Conservation (phyloP, 2,797 vertebrate species). For the Linurgus olivaceus region DNA sequence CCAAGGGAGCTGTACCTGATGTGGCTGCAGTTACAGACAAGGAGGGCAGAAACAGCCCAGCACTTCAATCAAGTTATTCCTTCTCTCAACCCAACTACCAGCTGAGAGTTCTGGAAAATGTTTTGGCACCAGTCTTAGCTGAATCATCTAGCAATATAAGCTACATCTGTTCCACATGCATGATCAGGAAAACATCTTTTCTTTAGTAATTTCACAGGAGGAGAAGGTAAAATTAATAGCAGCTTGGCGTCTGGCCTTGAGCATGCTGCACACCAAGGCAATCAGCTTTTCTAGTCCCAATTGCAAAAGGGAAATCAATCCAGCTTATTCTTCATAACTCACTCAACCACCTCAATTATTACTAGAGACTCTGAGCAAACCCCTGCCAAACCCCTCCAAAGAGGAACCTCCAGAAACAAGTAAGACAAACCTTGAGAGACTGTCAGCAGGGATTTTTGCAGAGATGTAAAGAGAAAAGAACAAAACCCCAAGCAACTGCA, state of each 20-base stretch:
- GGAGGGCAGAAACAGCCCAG: neutral
- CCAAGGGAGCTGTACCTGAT: neutral
- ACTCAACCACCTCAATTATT: neutral
- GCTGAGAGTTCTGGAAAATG: neutral
- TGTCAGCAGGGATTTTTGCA: neutral
- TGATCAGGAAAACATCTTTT: conserved; percentile 24
- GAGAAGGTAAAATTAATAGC: conserved; percentile 16
- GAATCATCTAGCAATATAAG: conserved; percentile 24
- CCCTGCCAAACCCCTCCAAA: neutral
- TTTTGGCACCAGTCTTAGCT: conserved; percentile 18
- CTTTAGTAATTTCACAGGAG: conserved; percentile 20
- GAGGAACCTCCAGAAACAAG: neutral
- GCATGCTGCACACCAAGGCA: neutral
- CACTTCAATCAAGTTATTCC: neutral
- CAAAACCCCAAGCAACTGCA: neutral
- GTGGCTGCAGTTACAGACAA: neutral
- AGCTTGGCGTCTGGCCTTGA: neutral
- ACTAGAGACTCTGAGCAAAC: neutral
- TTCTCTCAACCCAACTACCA: neutral
- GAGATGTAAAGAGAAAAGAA: neutral
- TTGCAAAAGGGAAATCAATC: neutral
- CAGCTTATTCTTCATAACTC: neutral
- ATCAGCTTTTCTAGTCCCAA: neutral
- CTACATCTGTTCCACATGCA: conserved; percentile 9
- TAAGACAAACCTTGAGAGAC: neutral